Conservation (phyloP, 2,888 invertebrate genomes). For the Tetropium fuscum region DNA sequence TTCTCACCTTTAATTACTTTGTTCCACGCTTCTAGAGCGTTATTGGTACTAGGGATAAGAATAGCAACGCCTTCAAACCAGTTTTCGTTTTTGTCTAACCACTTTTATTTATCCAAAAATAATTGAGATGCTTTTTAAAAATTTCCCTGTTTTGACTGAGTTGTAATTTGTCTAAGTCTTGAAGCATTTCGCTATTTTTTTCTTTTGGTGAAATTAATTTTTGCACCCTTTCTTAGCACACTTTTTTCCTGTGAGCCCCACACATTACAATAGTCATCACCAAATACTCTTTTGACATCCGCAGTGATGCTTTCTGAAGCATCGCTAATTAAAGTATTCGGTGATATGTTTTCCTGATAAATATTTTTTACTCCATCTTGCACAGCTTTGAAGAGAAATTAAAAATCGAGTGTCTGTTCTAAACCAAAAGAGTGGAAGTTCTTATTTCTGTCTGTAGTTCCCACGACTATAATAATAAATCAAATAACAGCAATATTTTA, state of each 20-base stretch:
- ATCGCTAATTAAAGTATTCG: slow-evolving; percentile 40
- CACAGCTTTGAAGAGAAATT: slow-evolving; percentile 39
- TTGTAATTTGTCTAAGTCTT: slow-evolving; percentile 45
- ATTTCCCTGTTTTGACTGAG: slow-evolving; percentile 38
- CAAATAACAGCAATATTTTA: no score
- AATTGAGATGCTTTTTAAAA: slow-evolving; percentile 45
- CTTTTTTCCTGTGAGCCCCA: slow-evolving; percentile 48
- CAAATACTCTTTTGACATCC: slow-evolving; percentile 30
- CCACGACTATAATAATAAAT: slow-evolving; percentile 43
- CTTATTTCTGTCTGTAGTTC: slow-evolving; percentile 44
- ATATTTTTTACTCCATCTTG: slow-evolving; percentile 11
- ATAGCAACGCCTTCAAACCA: slow-evolving; percentile 24
- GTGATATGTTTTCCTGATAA: slow-evolving; percentile 28
- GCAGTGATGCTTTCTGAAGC: slow-evolving; percentile 42
- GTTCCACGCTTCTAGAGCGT: slow-evolving; percentile 22
- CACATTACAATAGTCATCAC: slow-evolving; percentile 47
- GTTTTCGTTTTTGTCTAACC: slow-evolving; percentile 26
- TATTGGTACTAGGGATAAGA: slow-evolving; percentile 16
- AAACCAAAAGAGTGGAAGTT: slow-evolving; percentile 44
- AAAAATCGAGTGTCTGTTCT: slow-evolving; percentile 34
- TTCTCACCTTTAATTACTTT: slow-evolving; percentile 22
- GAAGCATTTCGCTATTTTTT: slow-evolving; percentile 20
- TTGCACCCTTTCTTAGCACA: no score
- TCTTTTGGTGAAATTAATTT: slow-evolving; percentile 15
- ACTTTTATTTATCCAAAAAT: slow-evolving; percentile 45